These are phyloP conservation scores for Pteropus rufus DNA, from an alignment of 2,797 vertebrate genomes.

Conservation along the genomic window DNA sequence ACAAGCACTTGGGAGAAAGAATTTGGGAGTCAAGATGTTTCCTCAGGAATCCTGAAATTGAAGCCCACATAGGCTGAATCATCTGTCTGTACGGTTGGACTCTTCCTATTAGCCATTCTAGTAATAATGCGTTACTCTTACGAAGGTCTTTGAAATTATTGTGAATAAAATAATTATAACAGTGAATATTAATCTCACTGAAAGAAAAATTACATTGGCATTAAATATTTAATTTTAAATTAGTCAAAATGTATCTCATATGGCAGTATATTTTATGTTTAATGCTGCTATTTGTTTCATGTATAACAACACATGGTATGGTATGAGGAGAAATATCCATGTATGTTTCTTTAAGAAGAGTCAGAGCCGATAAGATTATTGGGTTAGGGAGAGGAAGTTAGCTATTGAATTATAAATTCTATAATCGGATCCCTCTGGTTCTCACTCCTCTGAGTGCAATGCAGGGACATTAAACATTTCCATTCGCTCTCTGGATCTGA, in stretches of 20 bases:
- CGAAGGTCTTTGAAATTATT: not conserved
- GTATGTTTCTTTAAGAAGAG: not conserved
- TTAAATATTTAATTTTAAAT: slow-evolving; percentile 9
- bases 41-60: not conserved
- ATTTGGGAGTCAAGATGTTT: not conserved
- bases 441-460: not conserved
- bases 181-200: not conserved
- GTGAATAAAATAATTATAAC: not conserved
- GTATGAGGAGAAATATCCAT: not conserved
- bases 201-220: not conserved
- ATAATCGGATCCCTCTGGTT: slow-evolving; percentile 19
- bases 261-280: not conserved
- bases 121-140: not conserved
- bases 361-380: not conserved
- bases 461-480: slow-evolving; percentile 1
- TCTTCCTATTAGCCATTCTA: not conserved
- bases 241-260: not conserved
- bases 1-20: not conserved
- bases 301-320: not conserved
- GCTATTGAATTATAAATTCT: slow-evolving; percentile 38
- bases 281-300: not conserved
- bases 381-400: not conserved
- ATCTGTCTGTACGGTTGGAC: too few relatives aligned
- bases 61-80: not conserved
- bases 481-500: not conserved